Base-by-base conservation (phyloP, 2,888 invertebrate species). In the Maniola hyperantus region DNA sequence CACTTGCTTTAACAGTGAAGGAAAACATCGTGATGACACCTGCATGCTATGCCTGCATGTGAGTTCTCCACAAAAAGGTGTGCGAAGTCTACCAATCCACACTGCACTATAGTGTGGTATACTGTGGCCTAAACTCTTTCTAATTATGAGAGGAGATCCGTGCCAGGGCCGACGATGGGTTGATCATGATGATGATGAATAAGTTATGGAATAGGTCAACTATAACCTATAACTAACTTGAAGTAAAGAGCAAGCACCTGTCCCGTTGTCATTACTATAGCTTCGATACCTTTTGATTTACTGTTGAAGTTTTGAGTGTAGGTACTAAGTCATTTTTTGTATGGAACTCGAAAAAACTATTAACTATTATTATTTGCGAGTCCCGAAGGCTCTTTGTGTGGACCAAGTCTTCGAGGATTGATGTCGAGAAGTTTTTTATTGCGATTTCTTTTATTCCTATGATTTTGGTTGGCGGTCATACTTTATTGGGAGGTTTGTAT, bases 331-430 rank as follows among this genome's bases (percentile, higher is more conserved):
- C 91, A 91, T 85, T 78, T 53, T 86, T 82, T 89, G 83, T 89
- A 90, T 88, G 82, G 85, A 88, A 88, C 83, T 89, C 85, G 51
- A 85, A 89, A 88, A 91, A 91, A 92, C 89, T 91, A 92, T 91
- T 91, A 90, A 87, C 86, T 89, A 88, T 90, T 88, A 85, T 88
- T 90, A 89, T 86, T 87, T 84, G 87, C 83, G 81, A 86, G 83
- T 84, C 88, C 85, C 83, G 83, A 82, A 74, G 71, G 74, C 77
- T 82, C 76, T 84, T 88, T 89, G 85, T 89, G 83, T 77, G 83
- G 79, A 75, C 79, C 76, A 75, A 72, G 44, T 76, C 72, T 66
- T 77, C 71, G 50, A 73, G 69, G 71, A 72, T 53, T 26, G 74
- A 77, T 75, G 75, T 77, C 75, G 74, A 76, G 72, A 72, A 77